Conservation (phyloP, 2,113 vertebrate species). For the Saimiri boliviensis region DNA sequence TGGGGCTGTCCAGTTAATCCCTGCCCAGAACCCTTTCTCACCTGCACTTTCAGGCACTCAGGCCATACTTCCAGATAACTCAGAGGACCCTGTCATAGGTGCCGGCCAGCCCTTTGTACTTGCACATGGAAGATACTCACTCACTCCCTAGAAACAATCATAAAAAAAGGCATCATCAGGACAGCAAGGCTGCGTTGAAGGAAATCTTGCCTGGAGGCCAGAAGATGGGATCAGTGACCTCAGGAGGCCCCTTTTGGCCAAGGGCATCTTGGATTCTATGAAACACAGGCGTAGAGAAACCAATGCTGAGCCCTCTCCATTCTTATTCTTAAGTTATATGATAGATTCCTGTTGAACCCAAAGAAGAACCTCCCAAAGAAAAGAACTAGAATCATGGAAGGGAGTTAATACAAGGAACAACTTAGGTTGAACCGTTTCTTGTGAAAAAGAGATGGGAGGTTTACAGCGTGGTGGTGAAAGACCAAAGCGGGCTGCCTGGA, state of each 20-base stretch:
- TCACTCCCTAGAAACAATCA: neutral
- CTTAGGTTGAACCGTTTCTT: neutral
- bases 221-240: neutral
- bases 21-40: neutral
- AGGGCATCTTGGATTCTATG: neutral
- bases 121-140: accelerated
- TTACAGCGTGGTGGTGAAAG: no score
- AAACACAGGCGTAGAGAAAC: neutral
- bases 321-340: neutral
- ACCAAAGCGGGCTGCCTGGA: neutral
- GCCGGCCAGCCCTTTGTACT: neutral
- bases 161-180: neutral
- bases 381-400: neutral
- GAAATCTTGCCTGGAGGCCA: neutral
- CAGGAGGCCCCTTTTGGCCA: neutral
- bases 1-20: neutral
- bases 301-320: neutral
- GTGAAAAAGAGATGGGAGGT: neutral
- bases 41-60: neutral
- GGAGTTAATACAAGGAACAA: neutral
- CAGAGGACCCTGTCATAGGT: no score
- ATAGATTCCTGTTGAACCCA: neutral
- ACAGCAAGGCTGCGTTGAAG: no score
- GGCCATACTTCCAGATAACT: neutral
- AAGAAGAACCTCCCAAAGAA: neutral